These are phyloP conservation scores for Melinaea marsaeus DNA, from an alignment of 2,888 invertebrate species.

Conservation along the genomic window DNA sequence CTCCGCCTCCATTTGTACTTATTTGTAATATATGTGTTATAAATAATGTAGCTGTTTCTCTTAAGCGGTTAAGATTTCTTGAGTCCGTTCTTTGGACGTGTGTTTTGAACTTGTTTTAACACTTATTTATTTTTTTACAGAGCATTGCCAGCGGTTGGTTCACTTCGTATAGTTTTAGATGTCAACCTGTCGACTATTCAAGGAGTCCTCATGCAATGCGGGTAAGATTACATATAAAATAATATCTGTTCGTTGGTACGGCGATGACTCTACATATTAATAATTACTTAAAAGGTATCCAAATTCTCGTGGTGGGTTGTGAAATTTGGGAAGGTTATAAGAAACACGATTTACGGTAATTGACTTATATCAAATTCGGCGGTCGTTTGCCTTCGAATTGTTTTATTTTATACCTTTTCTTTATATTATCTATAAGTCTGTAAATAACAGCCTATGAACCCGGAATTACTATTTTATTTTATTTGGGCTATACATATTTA, in stretches of 20 bases:
- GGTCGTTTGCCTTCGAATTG: constrained; percentile 31
- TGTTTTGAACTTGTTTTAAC: constrained; percentile 6
- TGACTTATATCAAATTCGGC: constrained; percentile 14
- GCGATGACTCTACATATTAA: background rate
- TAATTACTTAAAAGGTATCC: background rate
- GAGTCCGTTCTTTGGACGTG: background rate
- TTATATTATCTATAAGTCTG: constrained; percentile 10
- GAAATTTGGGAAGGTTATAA: constrained; percentile 11
- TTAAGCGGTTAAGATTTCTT: background rate
- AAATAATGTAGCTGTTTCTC: background rate
- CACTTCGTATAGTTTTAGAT: constrained; percentile 86
- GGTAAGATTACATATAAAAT: constrained; percentile 54
- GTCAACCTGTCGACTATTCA: constrained; percentile 93
- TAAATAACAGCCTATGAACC: background rate
- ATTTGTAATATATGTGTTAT: no score
- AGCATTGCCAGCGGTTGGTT: constrained; percentile 86
- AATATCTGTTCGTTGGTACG: background rate
- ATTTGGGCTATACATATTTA: constrained; percentile 1
- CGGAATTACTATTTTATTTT: constrained; percentile 10
- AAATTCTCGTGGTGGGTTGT: background rate
- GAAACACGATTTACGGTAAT: constrained; percentile 9
- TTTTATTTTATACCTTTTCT: constrained; percentile 22
- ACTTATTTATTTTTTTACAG: constrained; percentile 55
- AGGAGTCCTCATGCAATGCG: constrained; percentile 83
- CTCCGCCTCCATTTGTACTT: no score